These are phyloP conservation scores for Ceratosolen solmsi DNA, from an alignment of 1,140 invertebrate species.

Conservation along the genomic window DNA sequence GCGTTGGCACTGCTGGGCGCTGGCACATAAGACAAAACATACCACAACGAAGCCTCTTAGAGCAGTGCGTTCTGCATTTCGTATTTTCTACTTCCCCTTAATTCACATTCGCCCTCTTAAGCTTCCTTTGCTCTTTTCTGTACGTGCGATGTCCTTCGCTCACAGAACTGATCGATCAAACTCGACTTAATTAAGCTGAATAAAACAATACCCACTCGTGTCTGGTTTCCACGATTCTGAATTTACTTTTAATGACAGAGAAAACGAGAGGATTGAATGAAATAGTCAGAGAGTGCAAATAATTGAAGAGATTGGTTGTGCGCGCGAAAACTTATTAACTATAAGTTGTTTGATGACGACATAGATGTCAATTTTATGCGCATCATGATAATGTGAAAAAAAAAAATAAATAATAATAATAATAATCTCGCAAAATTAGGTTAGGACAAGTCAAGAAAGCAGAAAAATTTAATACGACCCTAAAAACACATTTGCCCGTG, in stretches of 20 bases:
- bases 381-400: neutral
- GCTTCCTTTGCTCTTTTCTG: neutral
- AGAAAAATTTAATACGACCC: neutral
- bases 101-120: neutral
- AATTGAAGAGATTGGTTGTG: neutral
- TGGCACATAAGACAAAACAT: constrained; percentile 1
- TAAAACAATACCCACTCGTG: neutral
- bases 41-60: neutral
- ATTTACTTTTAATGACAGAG: too few relatives aligned
- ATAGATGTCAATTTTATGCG: neutral
- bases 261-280: neutral
- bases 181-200: neutral
- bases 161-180: neutral
- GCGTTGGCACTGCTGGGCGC: constrained; percentile 27
- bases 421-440: constrained; percentile 3
- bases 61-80: neutral
- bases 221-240: neutral
- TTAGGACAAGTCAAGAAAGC: neutral
- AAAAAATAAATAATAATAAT: too few relatives aligned
- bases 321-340: too few relatives aligned
- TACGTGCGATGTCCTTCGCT: too few relatives aligned
- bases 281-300: too few relatives aligned
- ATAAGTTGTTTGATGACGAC: neutral
- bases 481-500: neutral
- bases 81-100: neutral